Conservation (phyloP, 2,888 invertebrate genomes). For the Halictus quadricinctus region DNA sequence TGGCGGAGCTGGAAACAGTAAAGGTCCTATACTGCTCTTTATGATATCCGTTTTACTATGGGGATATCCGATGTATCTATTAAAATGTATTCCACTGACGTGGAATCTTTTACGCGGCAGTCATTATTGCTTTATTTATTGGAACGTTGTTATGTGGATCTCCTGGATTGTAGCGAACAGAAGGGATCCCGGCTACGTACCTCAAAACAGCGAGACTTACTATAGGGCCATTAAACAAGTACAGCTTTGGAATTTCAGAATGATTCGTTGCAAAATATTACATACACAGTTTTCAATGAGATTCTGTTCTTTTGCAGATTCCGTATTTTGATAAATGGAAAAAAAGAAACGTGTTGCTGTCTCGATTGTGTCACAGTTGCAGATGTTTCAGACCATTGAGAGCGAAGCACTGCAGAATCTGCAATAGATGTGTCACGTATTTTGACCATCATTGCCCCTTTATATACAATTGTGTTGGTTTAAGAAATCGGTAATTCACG, state of each 20-base stretch:
- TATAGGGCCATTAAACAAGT: slow-evolving; percentile 93
- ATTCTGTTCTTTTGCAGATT: slow-evolving; percentile 82
- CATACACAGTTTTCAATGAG: neutral
- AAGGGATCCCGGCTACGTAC: slow-evolving; percentile 94
- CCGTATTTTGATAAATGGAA: slow-evolving; percentile 97
- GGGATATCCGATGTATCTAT: slow-evolving; percentile 97
- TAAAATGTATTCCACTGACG: slow-evolving; percentile 94
- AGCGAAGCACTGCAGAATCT: slow-evolving; percentile 96
- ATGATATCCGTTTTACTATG: slow-evolving; percentile 93
- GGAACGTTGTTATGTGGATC: slow-evolving; percentile 96
- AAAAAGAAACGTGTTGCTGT: slow-evolving; percentile 91
- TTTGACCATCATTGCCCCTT: slow-evolving; percentile 98
- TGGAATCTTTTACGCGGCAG: slow-evolving; percentile 94
- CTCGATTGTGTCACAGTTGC: slow-evolving; percentile 95
- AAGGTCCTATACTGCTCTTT: slow-evolving; percentile 93
- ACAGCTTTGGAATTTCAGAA: slow-evolving; percentile 2
- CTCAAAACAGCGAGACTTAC: slow-evolving; percentile 94
- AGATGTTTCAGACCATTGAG: slow-evolving; percentile 93
- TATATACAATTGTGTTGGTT: slow-evolving; percentile 96
- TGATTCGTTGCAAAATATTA: neutral
- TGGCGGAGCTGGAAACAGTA: slow-evolving; percentile 95
- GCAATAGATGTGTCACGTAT: slow-evolving; percentile 94
- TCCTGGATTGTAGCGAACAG: slow-evolving; percentile 95
- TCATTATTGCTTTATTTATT: slow-evolving; percentile 95
- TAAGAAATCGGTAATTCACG: slow-evolving; percentile 88